Percentiles rank a stretch among this genome's conserved stretches.
Evolutionary conservation across 2,797 vertebrate species (phyloP).

Genomic region (Acanthurus leucopareius): DNA sequence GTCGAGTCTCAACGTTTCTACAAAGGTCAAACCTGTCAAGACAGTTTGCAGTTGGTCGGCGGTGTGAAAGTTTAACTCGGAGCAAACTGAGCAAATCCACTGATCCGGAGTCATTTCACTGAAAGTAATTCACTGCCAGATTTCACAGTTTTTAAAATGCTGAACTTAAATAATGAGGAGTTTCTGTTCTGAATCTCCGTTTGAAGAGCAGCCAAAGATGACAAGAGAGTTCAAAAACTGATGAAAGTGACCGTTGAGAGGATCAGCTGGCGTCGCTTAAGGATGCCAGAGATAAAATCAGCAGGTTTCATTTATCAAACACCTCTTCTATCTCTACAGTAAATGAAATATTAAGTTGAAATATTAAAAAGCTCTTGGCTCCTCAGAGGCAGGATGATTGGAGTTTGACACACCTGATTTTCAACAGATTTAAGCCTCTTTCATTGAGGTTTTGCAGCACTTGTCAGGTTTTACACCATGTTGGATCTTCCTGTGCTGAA

Average conservation of each 20-base stretch:
- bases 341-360: slow-evolving; percentile 21
- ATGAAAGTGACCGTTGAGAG: slow-evolving; percentile 35
- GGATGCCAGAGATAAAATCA: slow-evolving; percentile 36
- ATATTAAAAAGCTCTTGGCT: slow-evolving; percentile 2
- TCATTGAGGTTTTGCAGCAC: background rate
- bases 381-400: background rate
- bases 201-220: slow-evolving; percentile 16
- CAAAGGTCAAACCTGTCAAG: background rate
- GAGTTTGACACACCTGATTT: slow-evolving; percentile 6
- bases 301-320: slow-evolving; percentile 32
- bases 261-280: slow-evolving; percentile 26
- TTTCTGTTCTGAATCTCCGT: background rate
- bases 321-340: background rate
- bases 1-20: background rate
- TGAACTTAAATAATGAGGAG: background rate
- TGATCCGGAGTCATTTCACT: rapidly evolving
- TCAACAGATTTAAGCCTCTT: background rate
- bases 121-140: background rate
- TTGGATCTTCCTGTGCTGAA: slow-evolving; percentile 30
- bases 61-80: background rate
- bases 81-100: background rate
- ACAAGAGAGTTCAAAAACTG: slow-evolving; percentile 46
- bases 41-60: background rate
- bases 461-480: background rate
- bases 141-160: slow-evolving; percentile 2